Base-by-base conservation (phyloP, 1,140 invertebrate species). In the Trichoplusia ni region DNA sequence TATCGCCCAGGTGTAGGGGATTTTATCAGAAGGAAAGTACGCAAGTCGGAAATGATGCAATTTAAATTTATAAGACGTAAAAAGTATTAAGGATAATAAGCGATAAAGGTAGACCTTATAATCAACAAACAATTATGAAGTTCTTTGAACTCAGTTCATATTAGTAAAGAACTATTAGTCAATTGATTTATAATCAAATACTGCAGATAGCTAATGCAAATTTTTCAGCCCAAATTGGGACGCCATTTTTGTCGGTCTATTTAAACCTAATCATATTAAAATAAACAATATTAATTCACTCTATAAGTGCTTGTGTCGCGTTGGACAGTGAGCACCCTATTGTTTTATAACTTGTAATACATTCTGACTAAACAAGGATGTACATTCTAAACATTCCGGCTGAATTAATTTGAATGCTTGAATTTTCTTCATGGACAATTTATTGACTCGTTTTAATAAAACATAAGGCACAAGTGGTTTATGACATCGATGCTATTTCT, bases 391-490 rank as follows among this genome's bases (percentile, higher is more conserved):
- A 62, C 64, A 62, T 66, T 61, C 33, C 38, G 37, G 25, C 27
- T 53, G 53, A 70, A 67, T 70, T 66, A 59, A 70, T 65, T 69
- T 69, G 33, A 65, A 70, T 65, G 54, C 49, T 59, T 63, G 54
- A 62, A 56, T 68, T 49, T 61, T 66, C 67, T 66, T 64, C 64
- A 60, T 59, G 58, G 49, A 49, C 56, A 61, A 61, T 67, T 58
- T 70, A 62, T 62, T 21, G 44, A 8, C 53, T 11, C 60, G 31
- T 42, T 59, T 59, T 59, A 64, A 64, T 65, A 58, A 59, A 59
- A 65, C 63, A 49, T 59, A 35, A 49, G 35, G 33, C 40, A 51
- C 59, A 62, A 62, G 59, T 62, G 35, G 18, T 42, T 62, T 51
- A 40, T 62, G 40, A 25, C 44, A 25, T 13, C 18, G 6, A 11